These are phyloP conservation scores for Aotus griseimembra DNA, from an alignment of 2,797 vertebrate genomes.

Conservation along the genomic window DNA sequence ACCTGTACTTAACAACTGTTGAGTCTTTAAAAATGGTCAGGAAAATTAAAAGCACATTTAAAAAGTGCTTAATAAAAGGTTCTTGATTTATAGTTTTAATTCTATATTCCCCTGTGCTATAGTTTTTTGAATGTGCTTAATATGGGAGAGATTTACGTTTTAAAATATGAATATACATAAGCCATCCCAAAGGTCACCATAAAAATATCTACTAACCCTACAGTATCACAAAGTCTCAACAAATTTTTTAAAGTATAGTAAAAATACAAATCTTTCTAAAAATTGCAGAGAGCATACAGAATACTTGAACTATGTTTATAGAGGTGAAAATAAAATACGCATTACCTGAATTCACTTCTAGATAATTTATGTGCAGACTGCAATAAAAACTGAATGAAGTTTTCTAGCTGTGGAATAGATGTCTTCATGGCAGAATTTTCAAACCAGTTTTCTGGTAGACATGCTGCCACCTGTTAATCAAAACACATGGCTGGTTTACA, in stretches of 20 bases:
- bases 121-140: constrained; percentile 24
- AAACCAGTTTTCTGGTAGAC: constrained; percentile 92
- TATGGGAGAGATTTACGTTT: constrained; percentile 21
- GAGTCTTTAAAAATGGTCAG: constrained; percentile 3
- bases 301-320: background rate
- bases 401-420: constrained; percentile 89
- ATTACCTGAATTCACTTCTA: constrained; percentile 82
- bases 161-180: constrained; percentile 17
- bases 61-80: background rate
- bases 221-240: background rate
- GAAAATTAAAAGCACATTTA: constrained; percentile 30
- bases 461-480: constrained; percentile 87
- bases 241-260: background rate
- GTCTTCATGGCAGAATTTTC: constrained; percentile 80
- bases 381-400: constrained; percentile 91
- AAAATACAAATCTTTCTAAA: constrained; percentile 31
- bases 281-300: background rate
- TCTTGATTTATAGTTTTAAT: constrained; percentile 23
- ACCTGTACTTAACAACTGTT: background rate
- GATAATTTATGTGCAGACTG: constrained; percentile 85
- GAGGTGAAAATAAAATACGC: constrained; percentile 11
- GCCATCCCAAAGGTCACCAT: background rate
- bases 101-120: background rate
- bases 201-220: background rate
- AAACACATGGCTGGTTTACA: constrained; percentile 39